These are phyloP conservation scores for Urocolius indicus DNA, from an alignment of 2,113 vertebrate genomes.

Conservation along the genomic window DNA sequence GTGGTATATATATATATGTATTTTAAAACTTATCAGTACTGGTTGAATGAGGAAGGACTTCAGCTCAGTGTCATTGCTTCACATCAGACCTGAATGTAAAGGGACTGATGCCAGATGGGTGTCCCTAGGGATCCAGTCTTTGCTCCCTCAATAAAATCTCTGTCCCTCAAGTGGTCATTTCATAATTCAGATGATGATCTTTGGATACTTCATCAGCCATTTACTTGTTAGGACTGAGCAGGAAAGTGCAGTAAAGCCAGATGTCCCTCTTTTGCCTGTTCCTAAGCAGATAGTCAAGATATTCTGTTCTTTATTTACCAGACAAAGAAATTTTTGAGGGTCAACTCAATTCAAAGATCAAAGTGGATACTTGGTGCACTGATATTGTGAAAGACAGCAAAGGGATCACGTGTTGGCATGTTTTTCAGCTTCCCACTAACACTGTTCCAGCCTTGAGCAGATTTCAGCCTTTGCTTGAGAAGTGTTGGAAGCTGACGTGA, in stretches of 20 bases:
- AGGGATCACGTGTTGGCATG: not conserved
- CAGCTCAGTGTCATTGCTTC: not conserved
- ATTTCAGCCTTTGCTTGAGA: not conserved
- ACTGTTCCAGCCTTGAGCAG: not conserved
- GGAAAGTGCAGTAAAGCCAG: not conserved
- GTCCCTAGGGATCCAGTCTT: not conserved
- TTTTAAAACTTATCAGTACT: not conserved
- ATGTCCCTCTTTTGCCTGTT: not conserved
- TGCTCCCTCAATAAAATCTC: not conserved
- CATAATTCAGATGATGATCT: not conserved
- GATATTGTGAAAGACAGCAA: not conserved
- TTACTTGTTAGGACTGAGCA: not conserved
- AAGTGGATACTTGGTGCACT: not conserved
- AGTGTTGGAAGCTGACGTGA: rapidly evolving
- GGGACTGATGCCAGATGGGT: rapidly evolving
- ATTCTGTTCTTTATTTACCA: not conserved
- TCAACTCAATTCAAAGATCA: not conserved
- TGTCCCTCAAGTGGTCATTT: not conserved
- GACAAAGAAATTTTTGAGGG: not conserved
- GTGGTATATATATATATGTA: not conserved
- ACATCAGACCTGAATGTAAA: rapidly evolving
- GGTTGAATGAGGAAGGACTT: not conserved
- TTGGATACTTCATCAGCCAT: not conserved
- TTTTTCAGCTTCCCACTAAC: not conserved
- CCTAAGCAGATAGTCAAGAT: not conserved